Evolutionary conservation across 2,113 vertebrate genomes (phyloP).

Genomic region (Chlorocebus sabaeus): DNA sequence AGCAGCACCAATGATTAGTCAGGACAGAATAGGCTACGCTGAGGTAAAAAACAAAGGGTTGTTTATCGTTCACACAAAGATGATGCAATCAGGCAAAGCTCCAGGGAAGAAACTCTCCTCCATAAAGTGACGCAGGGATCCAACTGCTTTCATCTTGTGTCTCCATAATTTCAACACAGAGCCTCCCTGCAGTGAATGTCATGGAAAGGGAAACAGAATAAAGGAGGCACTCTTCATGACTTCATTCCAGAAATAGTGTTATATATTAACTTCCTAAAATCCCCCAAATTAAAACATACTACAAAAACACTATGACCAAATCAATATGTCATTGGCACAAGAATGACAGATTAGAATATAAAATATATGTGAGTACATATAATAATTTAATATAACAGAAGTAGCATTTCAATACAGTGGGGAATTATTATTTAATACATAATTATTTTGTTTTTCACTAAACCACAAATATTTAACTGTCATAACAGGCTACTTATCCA

Average conservation of each 20-base stretch:
- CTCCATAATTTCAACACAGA: accelerated
- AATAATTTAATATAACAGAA: not conserved
- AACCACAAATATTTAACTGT: not conserved
- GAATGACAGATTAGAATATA: not conserved
- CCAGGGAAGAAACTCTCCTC: not conserved
- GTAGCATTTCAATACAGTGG: not conserved
- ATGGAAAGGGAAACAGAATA: not conserved
- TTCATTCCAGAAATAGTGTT: not conserved
- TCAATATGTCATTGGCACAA: too few species aligned
- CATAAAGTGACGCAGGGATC: not conserved
- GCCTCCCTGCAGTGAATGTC: accelerated
- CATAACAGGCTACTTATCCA: not conserved
- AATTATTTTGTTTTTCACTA: not conserved
- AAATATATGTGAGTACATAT: not conserved
- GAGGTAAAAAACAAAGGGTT: too few species aligned
- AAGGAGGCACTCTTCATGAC: not conserved
- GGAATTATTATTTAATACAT: not conserved
- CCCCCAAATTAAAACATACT: not conserved
- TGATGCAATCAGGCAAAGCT: accelerated
- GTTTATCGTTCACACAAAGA: not conserved
- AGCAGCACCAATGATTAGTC: not conserved
- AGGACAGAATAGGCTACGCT: accelerated
- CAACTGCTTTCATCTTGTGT: accelerated
- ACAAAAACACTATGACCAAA: not conserved
- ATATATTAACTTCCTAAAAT: not conserved